phyloP scores from a whole-genome alignment of 2,113 vertebrate genomes.

The Myxocyprinus asiaticus region DNA sequence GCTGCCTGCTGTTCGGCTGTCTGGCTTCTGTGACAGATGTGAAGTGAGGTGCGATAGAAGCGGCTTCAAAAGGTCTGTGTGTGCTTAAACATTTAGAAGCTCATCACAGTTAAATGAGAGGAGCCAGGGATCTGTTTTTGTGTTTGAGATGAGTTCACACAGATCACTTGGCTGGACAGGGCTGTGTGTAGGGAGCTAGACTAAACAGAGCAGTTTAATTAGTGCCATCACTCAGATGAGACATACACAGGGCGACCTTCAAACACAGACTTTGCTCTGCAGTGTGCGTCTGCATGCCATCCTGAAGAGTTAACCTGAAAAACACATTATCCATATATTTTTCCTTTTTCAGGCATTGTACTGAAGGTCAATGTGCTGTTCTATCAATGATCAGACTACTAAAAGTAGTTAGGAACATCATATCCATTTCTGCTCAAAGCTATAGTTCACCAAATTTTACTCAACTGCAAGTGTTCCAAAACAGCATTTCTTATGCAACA shows the following conservation, averaged over 20 bases:
- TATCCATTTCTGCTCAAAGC: too few species aligned
- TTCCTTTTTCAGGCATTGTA: too few species aligned
- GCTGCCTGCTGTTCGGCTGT: constrained; percentile 47
- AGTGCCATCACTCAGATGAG: constrained; percentile 6
- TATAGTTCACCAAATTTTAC: too few species aligned
- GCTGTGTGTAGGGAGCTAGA: constrained; percentile 63
- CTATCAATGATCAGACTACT: too few species aligned
- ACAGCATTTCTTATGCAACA: too few species aligned
- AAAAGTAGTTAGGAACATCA: too few species aligned
- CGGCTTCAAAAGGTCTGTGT: not conserved
- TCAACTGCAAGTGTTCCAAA: too few species aligned
- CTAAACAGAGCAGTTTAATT: constrained; percentile 61
- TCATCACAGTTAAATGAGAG: not conserved
- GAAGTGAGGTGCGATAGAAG: constrained; percentile 51
- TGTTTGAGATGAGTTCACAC: constrained; percentile 7
- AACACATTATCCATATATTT: too few species aligned
- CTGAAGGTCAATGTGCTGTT: too few species aligned
- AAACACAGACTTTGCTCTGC: not conserved
- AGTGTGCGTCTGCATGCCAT: too few species aligned
- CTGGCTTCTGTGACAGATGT: constrained; percentile 59
- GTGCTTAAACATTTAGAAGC: not conserved
- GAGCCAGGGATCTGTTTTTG: constrained; percentile 3
- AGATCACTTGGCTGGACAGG: constrained; percentile 54
- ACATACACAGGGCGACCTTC: not conserved
- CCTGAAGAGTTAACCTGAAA: too few species aligned